Evolutionary conservation across 2,888 invertebrate species (phyloP).

Genomic region (Piscicola geometra): DNA sequence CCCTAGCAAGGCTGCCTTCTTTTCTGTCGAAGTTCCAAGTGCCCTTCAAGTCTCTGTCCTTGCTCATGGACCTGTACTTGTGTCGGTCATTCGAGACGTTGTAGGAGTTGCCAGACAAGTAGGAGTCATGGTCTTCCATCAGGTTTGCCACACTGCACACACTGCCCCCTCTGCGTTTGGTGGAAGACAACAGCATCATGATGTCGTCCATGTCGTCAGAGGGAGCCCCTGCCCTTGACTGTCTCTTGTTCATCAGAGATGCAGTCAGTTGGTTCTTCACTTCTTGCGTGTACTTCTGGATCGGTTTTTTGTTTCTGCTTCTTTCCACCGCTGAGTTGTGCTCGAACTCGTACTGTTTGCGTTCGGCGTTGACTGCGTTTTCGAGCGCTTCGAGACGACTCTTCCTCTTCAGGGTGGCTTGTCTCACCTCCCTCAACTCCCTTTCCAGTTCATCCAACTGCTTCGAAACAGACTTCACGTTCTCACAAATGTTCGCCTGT

Average conservation of each 20-base stretch:
- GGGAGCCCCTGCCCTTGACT: neutral
- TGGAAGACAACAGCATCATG: neutral
- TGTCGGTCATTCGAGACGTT: slow-evolving; percentile 2
- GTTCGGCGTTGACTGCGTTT: slow-evolving; percentile 35
- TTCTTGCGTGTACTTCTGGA: slow-evolving; percentile 32
- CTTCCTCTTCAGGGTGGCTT: slow-evolving; percentile 38
- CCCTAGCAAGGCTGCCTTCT: slow-evolving; percentile 10
- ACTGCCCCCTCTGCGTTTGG: slow-evolving; percentile 16
- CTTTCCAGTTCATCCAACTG: slow-evolving; percentile 40
- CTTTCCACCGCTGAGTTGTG: slow-evolving; percentile 33
- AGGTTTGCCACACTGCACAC: slow-evolving; percentile 21
- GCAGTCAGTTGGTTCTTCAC: slow-evolving; percentile 29
- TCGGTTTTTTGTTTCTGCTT: slow-evolving; percentile 28
- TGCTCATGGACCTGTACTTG: slow-evolving; percentile 15
- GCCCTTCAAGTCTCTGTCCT: slow-evolving; percentile 13
- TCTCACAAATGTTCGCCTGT: slow-evolving; percentile 38
- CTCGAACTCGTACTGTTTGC: slow-evolving; percentile 33
- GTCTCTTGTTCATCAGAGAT: slow-evolving; percentile 6
- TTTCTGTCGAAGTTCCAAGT: slow-evolving; percentile 1
- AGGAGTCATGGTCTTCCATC: slow-evolving; percentile 30
- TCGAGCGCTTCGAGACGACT: slow-evolving; percentile 36
- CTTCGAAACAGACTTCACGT: slow-evolving; percentile 37
- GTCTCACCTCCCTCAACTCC: slow-evolving; percentile 40
- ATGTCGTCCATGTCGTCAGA: slow-evolving; percentile 7
- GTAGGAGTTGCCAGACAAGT: slow-evolving; percentile 10